Percentiles rank a stretch among this genome's conserved stretches.
Evolutionary conservation across 1,140 invertebrate genomes (phyloP).

Genomic region (Chlorops oryzae): DNA sequence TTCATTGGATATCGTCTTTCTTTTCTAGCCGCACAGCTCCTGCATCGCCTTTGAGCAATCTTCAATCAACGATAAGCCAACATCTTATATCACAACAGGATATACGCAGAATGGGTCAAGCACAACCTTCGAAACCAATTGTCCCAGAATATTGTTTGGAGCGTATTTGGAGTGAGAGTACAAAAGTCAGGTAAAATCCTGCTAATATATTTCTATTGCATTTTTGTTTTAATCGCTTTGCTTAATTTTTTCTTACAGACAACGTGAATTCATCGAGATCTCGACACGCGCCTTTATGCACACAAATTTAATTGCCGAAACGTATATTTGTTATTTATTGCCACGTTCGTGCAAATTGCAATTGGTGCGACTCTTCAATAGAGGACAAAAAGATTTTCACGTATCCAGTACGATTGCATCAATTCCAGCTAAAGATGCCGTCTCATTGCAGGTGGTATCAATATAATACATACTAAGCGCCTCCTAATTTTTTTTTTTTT

Average conservation of each 20-base stretch:
- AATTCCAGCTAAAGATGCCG: slow-evolving; percentile 77
- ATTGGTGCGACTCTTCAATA: slow-evolving; percentile 69
- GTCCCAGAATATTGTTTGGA: slow-evolving; percentile 82
- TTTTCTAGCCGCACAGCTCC: slow-evolving; percentile 25
- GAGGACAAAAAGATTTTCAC: slow-evolving; percentile 54
- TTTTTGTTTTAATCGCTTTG: background rate
- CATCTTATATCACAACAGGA: slow-evolving; percentile 40
- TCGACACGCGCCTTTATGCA: slow-evolving; percentile 76
- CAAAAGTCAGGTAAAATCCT: slow-evolving; percentile 49
- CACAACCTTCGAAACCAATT: slow-evolving; percentile 59
- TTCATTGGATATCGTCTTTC: background rate
- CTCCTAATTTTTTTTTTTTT: too few relatives aligned
- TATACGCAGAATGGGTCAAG: slow-evolving; percentile 35
- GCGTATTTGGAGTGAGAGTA: slow-evolving; percentile 78
- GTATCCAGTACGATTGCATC: slow-evolving; percentile 68
- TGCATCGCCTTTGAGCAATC: slow-evolving; percentile 32
- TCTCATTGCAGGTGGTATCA: slow-evolving; percentile 66
- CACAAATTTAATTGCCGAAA: slow-evolving; percentile 74
- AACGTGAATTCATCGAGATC: slow-evolving; percentile 47
- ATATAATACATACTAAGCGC: too few relatives aligned
- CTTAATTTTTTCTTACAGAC: slow-evolving; percentile 22
- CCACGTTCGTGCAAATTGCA: slow-evolving; percentile 59
- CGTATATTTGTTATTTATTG: slow-evolving; percentile 76
- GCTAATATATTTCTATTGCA: too few relatives aligned
- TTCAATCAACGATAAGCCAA: slow-evolving; percentile 35